phyloP scores from a whole-genome alignment of 2,888 invertebrate species.

The Scrobipalpa atriplicella region DNA sequence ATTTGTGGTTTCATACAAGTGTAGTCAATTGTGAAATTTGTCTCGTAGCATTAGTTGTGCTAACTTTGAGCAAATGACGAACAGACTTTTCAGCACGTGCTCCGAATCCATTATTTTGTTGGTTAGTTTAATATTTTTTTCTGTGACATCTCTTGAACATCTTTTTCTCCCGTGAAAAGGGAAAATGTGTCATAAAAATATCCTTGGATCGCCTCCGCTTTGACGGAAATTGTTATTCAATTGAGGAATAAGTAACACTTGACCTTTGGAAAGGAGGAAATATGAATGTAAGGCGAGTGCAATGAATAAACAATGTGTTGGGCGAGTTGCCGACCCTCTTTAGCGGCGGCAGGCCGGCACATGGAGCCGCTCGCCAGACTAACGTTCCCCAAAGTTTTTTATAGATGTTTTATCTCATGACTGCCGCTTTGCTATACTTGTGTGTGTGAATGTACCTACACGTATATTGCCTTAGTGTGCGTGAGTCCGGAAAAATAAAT shows the following conservation, averaged over 20 bases:
- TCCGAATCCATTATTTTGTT: neutral
- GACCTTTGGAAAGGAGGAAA: constrained; percentile 9
- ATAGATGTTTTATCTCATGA: no score
- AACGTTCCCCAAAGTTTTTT: constrained; percentile 38
- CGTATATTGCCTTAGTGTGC: no score
- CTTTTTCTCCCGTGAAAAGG: neutral
- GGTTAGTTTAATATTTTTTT: neutral
- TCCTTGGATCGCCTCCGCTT: neutral
- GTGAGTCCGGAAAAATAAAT: no score
- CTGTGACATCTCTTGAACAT: neutral
- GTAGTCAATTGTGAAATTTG: neutral
- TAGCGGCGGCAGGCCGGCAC: constrained; percentile 35
- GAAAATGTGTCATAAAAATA: neutral
- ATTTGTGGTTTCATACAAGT: constrained; percentile 22
- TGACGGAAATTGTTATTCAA: constrained; percentile 9
- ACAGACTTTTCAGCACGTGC: neutral
- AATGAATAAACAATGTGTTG: constrained; percentile 23
- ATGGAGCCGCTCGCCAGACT: constrained; percentile 45
- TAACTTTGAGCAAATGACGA: neutral
- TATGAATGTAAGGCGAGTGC: constrained; percentile 18
- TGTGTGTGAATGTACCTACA: no score
- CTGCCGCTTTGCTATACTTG: no score
- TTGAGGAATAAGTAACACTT: constrained; percentile 1
- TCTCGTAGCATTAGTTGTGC: constrained; percentile 23
- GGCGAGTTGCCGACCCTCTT: constrained; percentile 29